Evolutionary conservation across 2,113 vertebrate genomes (phyloP).

Genomic region (Myrmophylax atrothorax): DNA sequence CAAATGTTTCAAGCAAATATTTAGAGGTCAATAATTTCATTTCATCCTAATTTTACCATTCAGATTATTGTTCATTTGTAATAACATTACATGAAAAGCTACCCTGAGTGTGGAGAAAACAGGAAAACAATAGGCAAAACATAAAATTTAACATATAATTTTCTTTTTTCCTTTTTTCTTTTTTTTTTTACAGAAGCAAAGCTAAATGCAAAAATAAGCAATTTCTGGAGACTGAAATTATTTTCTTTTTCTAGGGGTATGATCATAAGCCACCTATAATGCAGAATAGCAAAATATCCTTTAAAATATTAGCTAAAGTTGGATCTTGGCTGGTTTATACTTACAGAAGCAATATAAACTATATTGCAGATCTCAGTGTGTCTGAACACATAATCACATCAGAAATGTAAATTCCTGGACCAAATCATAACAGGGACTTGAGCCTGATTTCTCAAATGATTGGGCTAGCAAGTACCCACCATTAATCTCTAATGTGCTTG

Average conservation of each 20-base stretch:
- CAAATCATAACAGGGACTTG: background rate
- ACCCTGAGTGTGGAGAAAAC: background rate
- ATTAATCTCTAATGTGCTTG: background rate
- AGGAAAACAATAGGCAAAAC: background rate
- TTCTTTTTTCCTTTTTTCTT: background rate
- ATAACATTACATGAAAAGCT: rapidly evolving
- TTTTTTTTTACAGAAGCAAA: background rate
- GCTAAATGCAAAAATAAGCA: background rate
- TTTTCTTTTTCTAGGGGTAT: background rate
- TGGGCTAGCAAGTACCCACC: background rate
- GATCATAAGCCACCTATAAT: background rate
- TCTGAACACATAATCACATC: background rate
- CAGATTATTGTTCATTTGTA: background rate
- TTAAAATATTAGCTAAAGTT: background rate
- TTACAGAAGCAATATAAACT: background rate
- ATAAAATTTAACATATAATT: background rate
- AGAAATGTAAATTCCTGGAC: background rate
- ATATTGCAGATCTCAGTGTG: background rate
- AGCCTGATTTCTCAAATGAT: background rate
- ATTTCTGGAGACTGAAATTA: background rate
- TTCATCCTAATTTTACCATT: background rate
- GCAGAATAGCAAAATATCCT: background rate
- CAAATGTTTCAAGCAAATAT: background rate
- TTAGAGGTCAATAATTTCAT: background rate
- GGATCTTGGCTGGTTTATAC: background rate